phyloP scores from a whole-genome alignment of 1,140 invertebrate species.

The Magallana ariakensis region DNA sequence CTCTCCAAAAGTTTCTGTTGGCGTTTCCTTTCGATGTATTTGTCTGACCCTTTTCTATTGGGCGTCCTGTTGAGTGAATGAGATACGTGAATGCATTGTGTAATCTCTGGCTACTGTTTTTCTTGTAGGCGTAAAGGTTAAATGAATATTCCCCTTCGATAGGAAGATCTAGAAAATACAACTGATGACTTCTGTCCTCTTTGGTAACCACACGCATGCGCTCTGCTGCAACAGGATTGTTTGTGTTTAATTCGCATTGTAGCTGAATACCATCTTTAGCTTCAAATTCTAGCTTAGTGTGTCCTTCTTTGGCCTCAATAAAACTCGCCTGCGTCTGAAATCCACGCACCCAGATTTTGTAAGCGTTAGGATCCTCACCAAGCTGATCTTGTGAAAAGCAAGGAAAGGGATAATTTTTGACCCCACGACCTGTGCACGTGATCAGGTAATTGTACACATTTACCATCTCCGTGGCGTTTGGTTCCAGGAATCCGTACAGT shows the following conservation, averaged over 20 bases:
- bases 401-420: slow-evolving; percentile 30
- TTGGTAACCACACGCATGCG: slow-evolving; percentile 44
- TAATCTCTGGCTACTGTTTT: slow-evolving; percentile 28
- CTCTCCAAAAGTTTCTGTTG: slow-evolving; percentile 51
- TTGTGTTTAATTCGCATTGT: slow-evolving; percentile 53
- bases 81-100: slow-evolving; percentile 50
- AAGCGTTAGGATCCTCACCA: slow-evolving; percentile 38
- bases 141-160: slow-evolving; percentile 59
- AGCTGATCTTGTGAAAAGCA: slow-evolving; percentile 45
- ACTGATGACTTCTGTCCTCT: slow-evolving; percentile 39
- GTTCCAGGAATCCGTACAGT: slow-evolving; percentile 35
- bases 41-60: slow-evolving; percentile 47
- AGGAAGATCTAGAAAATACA: slow-evolving; percentile 55
- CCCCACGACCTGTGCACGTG: slow-evolving; percentile 44
- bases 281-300: slow-evolving; percentile 51
- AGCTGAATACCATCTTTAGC: slow-evolving; percentile 43
- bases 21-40: slow-evolving; percentile 44
- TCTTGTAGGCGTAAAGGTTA: slow-evolving; percentile 56
- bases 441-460: slow-evolving; percentile 58
- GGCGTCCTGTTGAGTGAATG: slow-evolving; percentile 50
- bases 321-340: slow-evolving; percentile 44
- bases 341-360: slow-evolving; percentile 41
- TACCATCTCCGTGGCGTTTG: slow-evolving; percentile 25
- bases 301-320: slow-evolving; percentile 49
- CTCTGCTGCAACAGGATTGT: slow-evolving; percentile 39